A percentile compares a stretch with the other conserved stretches of the same genome.
phyloP scores from a whole-genome alignment of 2,113 vertebrate genomes.

The Microtus oregoni region DNA sequence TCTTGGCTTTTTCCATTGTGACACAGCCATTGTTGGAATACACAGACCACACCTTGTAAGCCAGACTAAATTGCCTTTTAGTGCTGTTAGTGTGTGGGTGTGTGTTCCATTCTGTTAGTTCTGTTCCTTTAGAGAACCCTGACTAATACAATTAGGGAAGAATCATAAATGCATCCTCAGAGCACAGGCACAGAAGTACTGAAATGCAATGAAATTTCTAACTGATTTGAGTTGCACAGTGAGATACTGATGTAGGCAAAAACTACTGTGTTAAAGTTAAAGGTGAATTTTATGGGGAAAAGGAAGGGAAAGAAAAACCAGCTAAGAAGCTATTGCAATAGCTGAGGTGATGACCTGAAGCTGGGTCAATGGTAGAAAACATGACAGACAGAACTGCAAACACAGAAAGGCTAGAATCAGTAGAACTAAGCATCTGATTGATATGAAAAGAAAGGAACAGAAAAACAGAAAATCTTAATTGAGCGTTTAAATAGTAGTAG shows the following conservation, averaged over 20 bases:
- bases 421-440: neutral
- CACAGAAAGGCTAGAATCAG: neutral
- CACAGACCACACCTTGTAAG: neutral
- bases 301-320: neutral
- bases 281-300: neutral
- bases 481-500: neutral
- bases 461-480: neutral
- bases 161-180: no score
- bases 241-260: neutral
- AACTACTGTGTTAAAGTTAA: neutral
- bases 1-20: neutral
- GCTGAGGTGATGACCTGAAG: neutral
- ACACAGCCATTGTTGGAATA: neutral
- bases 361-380: neutral
- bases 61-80: neutral
- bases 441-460: neutral
- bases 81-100: neutral
- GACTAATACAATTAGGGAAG: neutral
- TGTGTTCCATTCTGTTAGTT: neutral
- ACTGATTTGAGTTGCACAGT: neutral
- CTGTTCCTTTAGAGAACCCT: neutral
- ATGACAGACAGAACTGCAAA: neutral
- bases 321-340: neutral
- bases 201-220: neutral
- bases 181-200: neutral